Evolutionary conservation across 2,113 vertebrate species (phyloP).

Genomic region (Caloenas nicobarica): DNA sequence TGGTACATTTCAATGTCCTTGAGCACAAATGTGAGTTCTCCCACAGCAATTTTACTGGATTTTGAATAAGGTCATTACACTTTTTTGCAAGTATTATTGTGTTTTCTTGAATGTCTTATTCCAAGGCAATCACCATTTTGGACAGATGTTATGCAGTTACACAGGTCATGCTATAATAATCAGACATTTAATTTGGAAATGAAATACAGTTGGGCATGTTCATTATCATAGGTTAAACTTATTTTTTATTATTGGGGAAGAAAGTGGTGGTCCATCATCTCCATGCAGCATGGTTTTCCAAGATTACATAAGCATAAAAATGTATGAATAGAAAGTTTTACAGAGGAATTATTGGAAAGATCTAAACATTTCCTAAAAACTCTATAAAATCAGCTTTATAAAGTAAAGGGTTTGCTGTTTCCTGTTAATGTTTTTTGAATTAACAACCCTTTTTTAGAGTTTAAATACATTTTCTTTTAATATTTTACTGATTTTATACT

Average conservation of each 20-base stretch:
- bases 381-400: background rate
- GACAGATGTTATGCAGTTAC: background rate
- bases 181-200: background rate
- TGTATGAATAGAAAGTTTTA: background rate
- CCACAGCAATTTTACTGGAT: background rate
- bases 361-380: background rate
- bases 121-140: background rate
- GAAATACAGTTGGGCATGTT: background rate
- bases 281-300: background rate
- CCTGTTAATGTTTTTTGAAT: background rate
- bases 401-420: background rate
- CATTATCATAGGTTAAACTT: rapidly evolving
- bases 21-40: background rate
- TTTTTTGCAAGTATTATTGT: background rate
- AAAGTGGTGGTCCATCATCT: background rate
- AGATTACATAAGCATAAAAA: background rate
- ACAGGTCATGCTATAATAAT: background rate
- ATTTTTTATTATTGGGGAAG: background rate
- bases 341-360: background rate
- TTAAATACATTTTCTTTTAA: background rate
- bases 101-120: background rate
- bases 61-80: background rate
- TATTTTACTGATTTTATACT: background rate
- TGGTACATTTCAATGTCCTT: background rate
- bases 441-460: background rate